These are phyloP conservation scores for Myocastor coypus DNA, from an alignment of 2,113 vertebrate species.

Conservation along the genomic window DNA sequence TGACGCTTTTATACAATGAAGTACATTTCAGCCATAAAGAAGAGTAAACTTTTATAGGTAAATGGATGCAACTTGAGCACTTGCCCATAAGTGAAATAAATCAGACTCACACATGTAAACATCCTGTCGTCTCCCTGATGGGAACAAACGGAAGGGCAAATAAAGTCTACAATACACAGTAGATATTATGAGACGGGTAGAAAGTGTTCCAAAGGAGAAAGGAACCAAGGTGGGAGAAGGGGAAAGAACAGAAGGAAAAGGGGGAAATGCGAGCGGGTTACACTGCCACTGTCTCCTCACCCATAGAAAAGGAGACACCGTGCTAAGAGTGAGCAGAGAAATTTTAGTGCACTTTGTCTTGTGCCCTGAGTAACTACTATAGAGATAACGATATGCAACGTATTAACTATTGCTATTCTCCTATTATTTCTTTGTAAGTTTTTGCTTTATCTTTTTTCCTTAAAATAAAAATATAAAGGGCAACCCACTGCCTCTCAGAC, in stretches of 20 bases:
- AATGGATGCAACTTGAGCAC: neutral
- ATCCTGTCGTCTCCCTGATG: neutral
- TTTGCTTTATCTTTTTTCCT: neutral
- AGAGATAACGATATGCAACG: neutral
- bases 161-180: neutral
- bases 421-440: neutral
- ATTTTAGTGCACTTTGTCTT: neutral
- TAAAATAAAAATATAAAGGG: neutral
- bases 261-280: neutral
- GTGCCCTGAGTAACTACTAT: neutral
- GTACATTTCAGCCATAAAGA: neutral
- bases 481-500: no score
- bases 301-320: neutral
- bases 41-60: neutral
- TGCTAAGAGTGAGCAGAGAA: neutral
- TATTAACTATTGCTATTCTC: neutral
- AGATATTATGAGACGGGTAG: neutral
- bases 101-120: neutral
- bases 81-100: neutral
- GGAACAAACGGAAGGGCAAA: neutral
- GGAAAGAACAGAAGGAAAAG: neutral
- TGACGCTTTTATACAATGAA: neutral
- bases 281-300: neutral
- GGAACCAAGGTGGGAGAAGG: neutral
- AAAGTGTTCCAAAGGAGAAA: neutral